These are phyloP conservation scores for Eira barbara DNA, from an alignment of 2,113 vertebrate species.

Conservation along the genomic window DNA sequence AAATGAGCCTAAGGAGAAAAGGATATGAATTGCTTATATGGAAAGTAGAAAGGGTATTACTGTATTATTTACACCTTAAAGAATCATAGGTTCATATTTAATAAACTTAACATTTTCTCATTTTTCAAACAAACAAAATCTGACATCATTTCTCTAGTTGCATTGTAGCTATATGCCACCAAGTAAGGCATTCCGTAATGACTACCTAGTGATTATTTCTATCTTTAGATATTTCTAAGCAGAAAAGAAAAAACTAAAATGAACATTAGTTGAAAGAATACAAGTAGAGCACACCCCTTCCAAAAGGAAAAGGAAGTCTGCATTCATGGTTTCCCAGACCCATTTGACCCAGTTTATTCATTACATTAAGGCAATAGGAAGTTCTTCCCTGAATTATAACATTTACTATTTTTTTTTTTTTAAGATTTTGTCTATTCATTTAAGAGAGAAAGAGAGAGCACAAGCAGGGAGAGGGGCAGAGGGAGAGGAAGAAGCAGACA, in stretches of 20 bases:
- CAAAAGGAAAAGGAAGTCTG: not conserved
- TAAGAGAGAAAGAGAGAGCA: not conserved
- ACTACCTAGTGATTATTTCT: conserved; percentile 37
- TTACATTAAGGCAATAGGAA: conserved; percentile 12
- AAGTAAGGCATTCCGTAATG: conserved; percentile 40
- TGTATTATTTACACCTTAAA: conserved; percentile 56
- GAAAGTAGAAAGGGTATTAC: conserved; percentile 41
- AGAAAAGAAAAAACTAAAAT: not conserved
- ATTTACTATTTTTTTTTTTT: not conserved
- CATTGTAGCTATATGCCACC: not conserved
- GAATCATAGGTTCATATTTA: conserved; percentile 58
- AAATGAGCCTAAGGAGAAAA: conserved; percentile 39
- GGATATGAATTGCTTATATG: conserved; percentile 48
- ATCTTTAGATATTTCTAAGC: conserved; percentile 27
- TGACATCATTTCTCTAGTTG: conserved; percentile 37
- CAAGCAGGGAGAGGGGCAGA: not conserved
- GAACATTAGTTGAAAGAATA: not conserved
- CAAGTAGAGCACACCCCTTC: not conserved
- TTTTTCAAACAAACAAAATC: conserved; percentile 62
- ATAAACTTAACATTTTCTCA: conserved; percentile 58
- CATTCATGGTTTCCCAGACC: not conserved
- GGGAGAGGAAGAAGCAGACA: not conserved
- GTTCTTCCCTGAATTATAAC: not conserved
- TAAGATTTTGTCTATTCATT: not conserved
- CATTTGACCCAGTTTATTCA: not conserved